Evolutionary conservation across 2,888 invertebrate genomes (phyloP).

Genomic region (Amorpha juglandis): DNA sequence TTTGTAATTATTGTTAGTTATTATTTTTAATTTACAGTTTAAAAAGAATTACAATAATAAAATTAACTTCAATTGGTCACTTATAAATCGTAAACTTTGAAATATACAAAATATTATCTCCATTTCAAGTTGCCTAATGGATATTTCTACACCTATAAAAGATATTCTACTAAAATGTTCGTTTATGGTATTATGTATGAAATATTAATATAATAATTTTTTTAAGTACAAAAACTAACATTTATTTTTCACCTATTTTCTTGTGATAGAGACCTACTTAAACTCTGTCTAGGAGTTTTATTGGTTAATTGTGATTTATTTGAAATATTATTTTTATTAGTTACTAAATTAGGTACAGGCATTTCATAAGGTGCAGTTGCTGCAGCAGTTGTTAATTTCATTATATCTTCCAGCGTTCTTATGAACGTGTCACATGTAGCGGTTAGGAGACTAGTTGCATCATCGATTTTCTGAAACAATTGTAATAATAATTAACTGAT

Average conservation of each 20-base stretch:
- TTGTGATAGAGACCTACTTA: conserved; percentile 72
- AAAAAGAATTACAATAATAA: neutral
- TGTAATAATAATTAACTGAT: conserved; percentile 4
- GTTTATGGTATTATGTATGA: too few relatives aligned
- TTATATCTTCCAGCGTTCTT: conserved; percentile 91
- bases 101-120: conserved; percentile 16
- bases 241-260: conserved; percentile 72
- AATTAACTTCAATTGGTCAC: conserved; percentile 6
- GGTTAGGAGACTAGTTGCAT: conserved; percentile 88
- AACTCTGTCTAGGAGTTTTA: conserved; percentile 61
- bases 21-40: neutral
- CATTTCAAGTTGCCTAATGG: neutral
- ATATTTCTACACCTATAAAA: neutral
- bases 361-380: conserved; percentile 63
- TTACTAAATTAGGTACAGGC: conserved; percentile 58
- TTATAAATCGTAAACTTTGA: neutral
- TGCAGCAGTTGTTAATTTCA: conserved; percentile 83
- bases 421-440: conserved; percentile 94
- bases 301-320: conserved; percentile 46
- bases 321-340: conserved; percentile 54
- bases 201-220: conserved; percentile 3
- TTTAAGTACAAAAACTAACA: neutral
- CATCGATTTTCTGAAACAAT: conserved; percentile 86
- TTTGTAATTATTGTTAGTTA: neutral
- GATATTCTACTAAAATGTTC: neutral